Evolutionary conservation across 2,888 invertebrate species (phyloP), one percentile per base, ranked within the genome.

Genomic region (Dasysyrphus tricinctus): DNA sequence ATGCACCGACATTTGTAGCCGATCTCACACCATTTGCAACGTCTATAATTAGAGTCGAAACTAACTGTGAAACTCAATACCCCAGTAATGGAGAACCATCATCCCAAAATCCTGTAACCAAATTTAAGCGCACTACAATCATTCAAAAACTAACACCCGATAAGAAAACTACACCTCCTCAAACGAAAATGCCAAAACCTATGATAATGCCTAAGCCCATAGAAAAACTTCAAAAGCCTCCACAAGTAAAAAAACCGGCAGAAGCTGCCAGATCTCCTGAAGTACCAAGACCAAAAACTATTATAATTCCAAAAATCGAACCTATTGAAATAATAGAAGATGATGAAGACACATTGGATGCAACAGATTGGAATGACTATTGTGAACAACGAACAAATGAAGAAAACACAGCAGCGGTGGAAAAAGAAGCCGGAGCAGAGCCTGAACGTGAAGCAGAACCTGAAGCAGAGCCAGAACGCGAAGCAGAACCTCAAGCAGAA

Each of bases 41-140:
- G 3, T 85, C 85, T 34, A 85, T 85, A 19, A 85, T 85, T 34
- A 29, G 85, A 24, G 85, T 85, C 1, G 77, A 85, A 39, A 85
- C 85, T 2, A 81, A 80, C 11, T 76, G 80, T 37, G 84, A 80
- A 12, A 72, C 59, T 16, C 16, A 59, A 63, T 39, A 34, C 39
- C 47, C 34, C 4, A 37, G 8, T 9, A 37, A 1, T 32, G 57
- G 44, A 11, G 16, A 6, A 6, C 5, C 34, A 4, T 32, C 65
- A 1, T 0, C 14, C 1, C 24, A 24, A 42, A 44, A 54, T 37
- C 14, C 39, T 3, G 3, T 29, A 1, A 19, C 32, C 3, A 77
- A 80, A 11, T 61, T 73, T 1, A 85, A 77, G 5, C 61, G 85
- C 0, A 81, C 85, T 1, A 85, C 77, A 49, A 85, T 85, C 8